A percentile compares a stretch with the other conserved stretches of the same genome.
Evolutionary conservation across 2,888 invertebrate species (phyloP).

Genomic region (Nemoura dubitans): DNA sequence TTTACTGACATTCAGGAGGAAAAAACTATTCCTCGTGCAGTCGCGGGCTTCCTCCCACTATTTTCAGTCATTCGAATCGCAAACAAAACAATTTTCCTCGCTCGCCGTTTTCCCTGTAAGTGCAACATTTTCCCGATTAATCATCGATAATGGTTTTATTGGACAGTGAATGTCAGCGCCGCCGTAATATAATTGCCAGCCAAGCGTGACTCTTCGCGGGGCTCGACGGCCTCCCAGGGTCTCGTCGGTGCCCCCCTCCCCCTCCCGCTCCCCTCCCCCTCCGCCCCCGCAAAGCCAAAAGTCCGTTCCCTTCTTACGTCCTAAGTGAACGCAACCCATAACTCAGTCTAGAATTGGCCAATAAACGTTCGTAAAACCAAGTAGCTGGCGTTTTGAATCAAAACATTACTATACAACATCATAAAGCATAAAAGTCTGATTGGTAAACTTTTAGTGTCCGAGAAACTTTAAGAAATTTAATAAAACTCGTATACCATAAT

Average conservation of each 20-base stretch:
- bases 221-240: neutral
- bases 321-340: slow-evolving; percentile 7
- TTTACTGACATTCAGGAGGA: neutral
- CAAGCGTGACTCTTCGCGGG: slow-evolving; percentile 20
- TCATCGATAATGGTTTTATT: slow-evolving; percentile 32
- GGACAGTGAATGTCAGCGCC: neutral
- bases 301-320: neutral
- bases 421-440: neutral
- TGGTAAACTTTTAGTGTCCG: neutral
- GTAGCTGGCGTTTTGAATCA: slow-evolving; percentile 17
- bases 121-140: slow-evolving; percentile 24
- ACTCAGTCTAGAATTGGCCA: slow-evolving; percentile 22
- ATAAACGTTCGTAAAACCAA: slow-evolving; percentile 23
- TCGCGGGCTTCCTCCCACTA: slow-evolving; percentile 10
- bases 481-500: neutral
- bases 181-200: slow-evolving; percentile 38
- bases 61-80: slow-evolving; percentile 15
- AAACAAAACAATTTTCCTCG: slow-evolving; percentile 26
- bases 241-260: neutral
- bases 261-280: neutral
- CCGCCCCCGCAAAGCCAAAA: neutral
- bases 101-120: slow-evolving; percentile 9
- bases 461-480: neutral
- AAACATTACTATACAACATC: neutral
- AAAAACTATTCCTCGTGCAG: neutral